A percentile compares a stretch with the other conserved stretches of the same genome.
Conservation (phyloP, 2,888 invertebrate genomes). For the Chrysina gloriosa region DNA sequence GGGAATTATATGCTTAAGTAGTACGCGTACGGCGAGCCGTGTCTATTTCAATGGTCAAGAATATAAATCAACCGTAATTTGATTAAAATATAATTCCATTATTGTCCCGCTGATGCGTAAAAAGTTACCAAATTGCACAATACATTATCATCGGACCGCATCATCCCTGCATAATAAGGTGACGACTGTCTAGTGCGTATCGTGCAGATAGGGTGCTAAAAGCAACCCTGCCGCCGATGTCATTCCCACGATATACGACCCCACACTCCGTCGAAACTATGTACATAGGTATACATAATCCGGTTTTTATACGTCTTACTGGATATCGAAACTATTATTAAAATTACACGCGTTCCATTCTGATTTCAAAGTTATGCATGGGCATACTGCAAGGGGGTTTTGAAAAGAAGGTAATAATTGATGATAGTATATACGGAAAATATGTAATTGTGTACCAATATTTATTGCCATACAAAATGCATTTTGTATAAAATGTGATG, state of each 20-base stretch:
- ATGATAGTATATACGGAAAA: no score
- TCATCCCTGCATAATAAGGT: constrained; percentile 52
- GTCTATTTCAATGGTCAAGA: not conserved
- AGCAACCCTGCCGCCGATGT: constrained; percentile 43
- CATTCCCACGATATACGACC: constrained; percentile 49
- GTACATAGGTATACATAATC: constrained; percentile 23
- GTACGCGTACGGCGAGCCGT: not conserved
- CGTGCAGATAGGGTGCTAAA: constrained; percentile 46
- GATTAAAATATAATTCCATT: constrained; percentile 54
- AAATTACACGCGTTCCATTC: constrained; percentile 29
- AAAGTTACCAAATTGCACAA: constrained; percentile 50
- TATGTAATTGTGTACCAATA: no score
- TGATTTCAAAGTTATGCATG: not conserved
- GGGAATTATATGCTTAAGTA: not conserved
- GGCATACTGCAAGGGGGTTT: not conserved
- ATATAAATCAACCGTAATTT: constrained; percentile 47
- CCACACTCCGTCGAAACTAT: constrained; percentile 41
- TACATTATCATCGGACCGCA: constrained; percentile 49
- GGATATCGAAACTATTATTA: constrained; percentile 15
- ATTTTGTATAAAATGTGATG: no score
- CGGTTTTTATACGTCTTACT: constrained; percentile 29
- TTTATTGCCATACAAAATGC: no score
- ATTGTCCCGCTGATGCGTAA: constrained; percentile 49
- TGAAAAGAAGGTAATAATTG: no score
- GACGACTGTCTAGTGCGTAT: constrained; percentile 52